Base-by-base conservation (phyloP, 2,888 invertebrate species). In the Ischnura elegans region DNA sequence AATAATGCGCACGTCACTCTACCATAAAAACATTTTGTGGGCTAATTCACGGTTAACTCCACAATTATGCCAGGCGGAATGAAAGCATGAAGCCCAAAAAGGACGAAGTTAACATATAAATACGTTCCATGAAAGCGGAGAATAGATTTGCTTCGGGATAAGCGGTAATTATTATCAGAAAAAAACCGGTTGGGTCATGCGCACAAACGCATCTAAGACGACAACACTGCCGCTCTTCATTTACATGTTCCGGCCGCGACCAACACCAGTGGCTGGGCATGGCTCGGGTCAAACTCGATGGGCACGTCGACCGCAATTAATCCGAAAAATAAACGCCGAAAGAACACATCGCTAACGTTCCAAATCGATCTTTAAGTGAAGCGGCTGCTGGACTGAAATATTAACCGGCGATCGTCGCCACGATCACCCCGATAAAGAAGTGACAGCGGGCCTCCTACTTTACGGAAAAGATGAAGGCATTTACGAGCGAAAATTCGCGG, bases 381-480 rank as follows among this genome's bases (percentile, higher is more conserved):
- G 29, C 36, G 29, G 36, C 13, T 10, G 36, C 13, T 10, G 36
- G 25, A 36, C 76, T 76, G 36, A 76, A 76, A 36, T 76, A 29
- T 76, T 36, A 76, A 36, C 16, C 13, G 76, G 25, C 76, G n/a
- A 29, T 36, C 76, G 29, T 6, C 29, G 29, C 76, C 76, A 36
- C 76, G 76, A 76, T 76, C 76, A 13, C 36, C 29, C 25, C 61
- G 16, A 61, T 61, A n/a, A n/a, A n/a, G 76, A 13, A 13, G 29
- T 36, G 76, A 76, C n/a, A n/a, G n/a, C n/a, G 76, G 29, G n/a
- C n/a, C 36, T 13, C 76, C 76, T 8, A 29, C 76, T 36, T 16
- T 16, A 36, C 36, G 76, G 76, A 76, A 76, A 51, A 51, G 51
- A 87, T 87, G 51, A 51, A 87, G 13, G 51, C 51, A 51, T 87